These are phyloP conservation scores for Coremacera marginata DNA, from an alignment of 2,888 invertebrate genomes.

Conservation along the genomic window DNA sequence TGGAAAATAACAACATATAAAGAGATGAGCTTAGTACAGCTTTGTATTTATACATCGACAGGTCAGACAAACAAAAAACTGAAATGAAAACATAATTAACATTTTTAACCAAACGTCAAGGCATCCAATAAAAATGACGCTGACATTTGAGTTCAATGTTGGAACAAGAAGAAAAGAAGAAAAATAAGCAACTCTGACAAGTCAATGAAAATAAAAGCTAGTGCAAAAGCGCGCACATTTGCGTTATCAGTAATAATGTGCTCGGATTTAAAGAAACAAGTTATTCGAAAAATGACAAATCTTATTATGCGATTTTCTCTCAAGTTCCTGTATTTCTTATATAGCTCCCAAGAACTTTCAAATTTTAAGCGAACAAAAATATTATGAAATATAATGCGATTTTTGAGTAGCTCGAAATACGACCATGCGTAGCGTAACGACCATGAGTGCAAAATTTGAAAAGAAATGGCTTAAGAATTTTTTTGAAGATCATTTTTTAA, in stretches of 20 bases:
- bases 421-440: too few relatives aligned
- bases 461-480: too few relatives aligned
- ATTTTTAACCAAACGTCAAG: constrained; percentile 11
- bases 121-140: neutral
- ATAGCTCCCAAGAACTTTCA: constrained; percentile 49
- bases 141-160: neutral
- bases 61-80: constrained; percentile 14
- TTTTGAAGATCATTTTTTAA: too few relatives aligned
- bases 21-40: too few relatives aligned
- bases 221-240: neutral
- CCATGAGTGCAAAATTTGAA: too few relatives aligned
- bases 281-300: too few relatives aligned
- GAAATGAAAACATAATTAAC: constrained; percentile 19
- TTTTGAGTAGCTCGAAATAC: constrained; percentile 21
- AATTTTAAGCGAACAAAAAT: constrained; percentile 63
- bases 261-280: constrained; percentile 6
- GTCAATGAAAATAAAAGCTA: too few relatives aligned
- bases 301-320: too few relatives aligned
- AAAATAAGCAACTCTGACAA: neutral
- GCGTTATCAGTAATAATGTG: constrained; percentile 10
- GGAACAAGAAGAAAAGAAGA: neutral
- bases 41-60: neutral
- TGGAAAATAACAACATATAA: too few relatives aligned
- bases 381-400: constrained; percentile 65
- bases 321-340: neutral